phyloP scores from a whole-genome alignment of 2,113 vertebrate genomes.

The Hippocampus abdominalis region DNA sequence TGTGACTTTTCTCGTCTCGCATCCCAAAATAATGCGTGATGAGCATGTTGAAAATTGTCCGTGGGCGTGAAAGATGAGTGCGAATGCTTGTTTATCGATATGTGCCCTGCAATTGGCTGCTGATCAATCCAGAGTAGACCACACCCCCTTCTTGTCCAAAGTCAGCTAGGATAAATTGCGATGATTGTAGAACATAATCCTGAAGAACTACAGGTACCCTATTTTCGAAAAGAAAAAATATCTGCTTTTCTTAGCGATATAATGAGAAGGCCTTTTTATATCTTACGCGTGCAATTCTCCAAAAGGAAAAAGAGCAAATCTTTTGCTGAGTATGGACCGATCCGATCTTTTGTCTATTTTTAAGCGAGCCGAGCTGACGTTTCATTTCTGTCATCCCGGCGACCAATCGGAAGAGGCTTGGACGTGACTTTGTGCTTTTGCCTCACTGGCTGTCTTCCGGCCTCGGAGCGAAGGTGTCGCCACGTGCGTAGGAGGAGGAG shows the following conservation, averaged over 20 bases:
- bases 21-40: too few species aligned
- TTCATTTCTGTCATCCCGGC: slow-evolving; percentile 39
- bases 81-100: too few species aligned
- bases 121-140: too few species aligned
- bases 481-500: slow-evolving; percentile 17
- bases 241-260: not conserved
- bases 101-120: too few species aligned
- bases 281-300: not conserved
- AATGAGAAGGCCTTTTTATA: not conserved
- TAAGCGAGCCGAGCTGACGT: slow-evolving; percentile 27
- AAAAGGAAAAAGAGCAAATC: slow-evolving; percentile 32
- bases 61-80: too few species aligned
- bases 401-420: slow-evolving; percentile 28
- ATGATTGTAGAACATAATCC: not conserved
- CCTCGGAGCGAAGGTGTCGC: slow-evolving; percentile 34
- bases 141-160: too few species aligned
- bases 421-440: slow-evolving; percentile 21
- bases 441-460: slow-evolving; percentile 20
- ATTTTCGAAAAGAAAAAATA: not conserved
- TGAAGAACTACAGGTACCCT: not conserved
- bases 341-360: slow-evolving; percentile 34
- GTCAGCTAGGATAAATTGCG: too few species aligned
- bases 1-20: too few species aligned
- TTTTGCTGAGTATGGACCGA: slow-evolving; percentile 37
- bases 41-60: too few species aligned